Conservation (phyloP, 2,888 invertebrate species). For the Syrphus vitripennis region DNA sequence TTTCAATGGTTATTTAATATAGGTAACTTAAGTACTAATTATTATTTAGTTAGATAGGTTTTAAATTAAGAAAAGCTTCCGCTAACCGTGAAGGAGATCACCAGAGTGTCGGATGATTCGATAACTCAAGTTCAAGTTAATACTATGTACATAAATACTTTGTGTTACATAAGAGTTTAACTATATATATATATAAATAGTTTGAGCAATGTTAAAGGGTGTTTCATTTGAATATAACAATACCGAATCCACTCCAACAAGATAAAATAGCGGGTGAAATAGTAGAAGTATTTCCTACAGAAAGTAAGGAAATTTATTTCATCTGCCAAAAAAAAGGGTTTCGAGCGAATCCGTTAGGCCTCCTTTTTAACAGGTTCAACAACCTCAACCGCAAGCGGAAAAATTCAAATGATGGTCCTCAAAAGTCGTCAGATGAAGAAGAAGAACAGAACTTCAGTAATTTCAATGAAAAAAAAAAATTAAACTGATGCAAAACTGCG, state of each 20-base stretch:
- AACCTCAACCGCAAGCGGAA: not conserved
- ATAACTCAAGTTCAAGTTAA: too few relatives aligned
- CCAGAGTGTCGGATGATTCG: too few relatives aligned
- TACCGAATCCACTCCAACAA: not conserved
- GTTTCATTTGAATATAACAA: too few relatives aligned
- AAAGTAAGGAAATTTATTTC: not conserved
- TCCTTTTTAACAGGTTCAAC: not conserved
- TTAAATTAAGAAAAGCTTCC: too few relatives aligned
- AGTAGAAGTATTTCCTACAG: not conserved
- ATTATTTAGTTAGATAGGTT: too few relatives aligned
- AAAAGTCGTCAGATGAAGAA: not conserved
- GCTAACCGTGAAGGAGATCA: too few relatives aligned
- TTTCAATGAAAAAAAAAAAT: not conserved
- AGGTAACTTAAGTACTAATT: too few relatives aligned
- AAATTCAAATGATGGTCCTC: not conserved
- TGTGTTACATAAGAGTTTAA: too few relatives aligned
- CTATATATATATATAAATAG: too few relatives aligned
- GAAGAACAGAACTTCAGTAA: not conserved
- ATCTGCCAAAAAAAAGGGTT: not conserved
- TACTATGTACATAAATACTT: too few relatives aligned
- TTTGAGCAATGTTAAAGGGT: too few relatives aligned
- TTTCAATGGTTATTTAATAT: too few relatives aligned
- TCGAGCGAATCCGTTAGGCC: not conserved
- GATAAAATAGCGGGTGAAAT: not conserved
- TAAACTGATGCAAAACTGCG: not conserved